These are phyloP conservation scores for Dromiciops gliroides DNA, from an alignment of 2,113 vertebrate genomes.

Conservation along the genomic window DNA sequence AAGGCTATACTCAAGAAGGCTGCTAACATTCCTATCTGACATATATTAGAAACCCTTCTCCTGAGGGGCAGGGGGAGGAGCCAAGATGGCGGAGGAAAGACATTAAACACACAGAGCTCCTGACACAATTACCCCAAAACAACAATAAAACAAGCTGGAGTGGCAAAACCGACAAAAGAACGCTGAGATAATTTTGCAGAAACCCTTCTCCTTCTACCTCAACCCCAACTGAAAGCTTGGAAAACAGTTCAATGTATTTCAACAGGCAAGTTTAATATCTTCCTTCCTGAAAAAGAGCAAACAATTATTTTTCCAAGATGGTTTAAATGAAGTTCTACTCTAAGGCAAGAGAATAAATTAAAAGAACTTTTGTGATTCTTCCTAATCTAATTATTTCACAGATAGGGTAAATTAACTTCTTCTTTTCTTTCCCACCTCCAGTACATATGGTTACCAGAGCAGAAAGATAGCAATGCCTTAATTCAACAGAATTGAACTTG, in stretches of 20 bases:
- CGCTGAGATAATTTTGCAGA: too few species aligned
- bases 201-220: not conserved
- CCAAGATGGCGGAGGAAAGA: too few species aligned
- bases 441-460: constrained; percentile 45
- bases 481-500: not conserved
- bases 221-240: not conserved
- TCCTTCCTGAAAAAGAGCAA: constrained; percentile 16
- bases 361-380: constrained; percentile 51
- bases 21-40: not conserved
- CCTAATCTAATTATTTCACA: constrained; percentile 55
- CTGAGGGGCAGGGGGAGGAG: too few species aligned
- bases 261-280: not conserved
- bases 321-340: constrained; percentile 50
- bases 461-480: not conserved
- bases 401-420: constrained; percentile 32
- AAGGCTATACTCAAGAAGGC: not conserved
- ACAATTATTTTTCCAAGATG: constrained; percentile 41
- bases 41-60: not conserved
- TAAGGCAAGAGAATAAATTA: constrained; percentile 47
- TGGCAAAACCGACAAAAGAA: too few species aligned
- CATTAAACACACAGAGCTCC: too few species aligned
- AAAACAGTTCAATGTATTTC: not conserved
- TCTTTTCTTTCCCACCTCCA: constrained; percentile 44
- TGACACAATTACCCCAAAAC: too few species aligned
- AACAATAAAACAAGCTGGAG: too few species aligned